Evolutionary conservation across 2,113 vertebrate species (phyloP).

Genomic region (Dolichotis patagonum): DNA sequence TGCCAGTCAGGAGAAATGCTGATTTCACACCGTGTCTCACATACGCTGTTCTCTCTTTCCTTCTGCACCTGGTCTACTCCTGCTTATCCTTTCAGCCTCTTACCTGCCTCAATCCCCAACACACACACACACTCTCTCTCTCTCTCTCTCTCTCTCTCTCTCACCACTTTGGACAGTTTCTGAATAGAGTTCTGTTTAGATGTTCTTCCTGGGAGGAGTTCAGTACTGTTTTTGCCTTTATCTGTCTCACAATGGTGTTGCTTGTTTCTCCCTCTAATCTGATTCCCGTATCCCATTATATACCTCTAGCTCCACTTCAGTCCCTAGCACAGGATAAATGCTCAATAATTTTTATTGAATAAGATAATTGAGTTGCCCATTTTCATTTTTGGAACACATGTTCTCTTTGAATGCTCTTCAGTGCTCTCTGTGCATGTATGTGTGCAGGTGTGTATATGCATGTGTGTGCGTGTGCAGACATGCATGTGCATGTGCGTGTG

Average conservation of each 20-base stretch:
- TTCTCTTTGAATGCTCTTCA: neutral
- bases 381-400: neutral
- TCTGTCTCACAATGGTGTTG: neutral
- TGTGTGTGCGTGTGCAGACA: too few species aligned
- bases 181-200: neutral
- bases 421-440: neutral
- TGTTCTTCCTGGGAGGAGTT: neutral
- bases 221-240: neutral
- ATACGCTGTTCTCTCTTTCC: neutral
- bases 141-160: too few species aligned
- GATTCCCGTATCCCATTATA: neutral
- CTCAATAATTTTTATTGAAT: constrained; percentile 1
- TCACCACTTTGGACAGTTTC: too few species aligned
- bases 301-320: neutral
- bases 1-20: neutral
- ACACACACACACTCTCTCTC: neutral
- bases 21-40: neutral
- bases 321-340: neutral
- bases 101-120: neutral
- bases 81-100: neutral
- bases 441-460: neutral
- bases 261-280: neutral
- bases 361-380: neutral
- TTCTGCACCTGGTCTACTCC: neutral
- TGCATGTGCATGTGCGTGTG: neutral